These are phyloP conservation scores for Momotus momota DNA, from an alignment of 2,797 vertebrate species.

Conservation along the genomic window DNA sequence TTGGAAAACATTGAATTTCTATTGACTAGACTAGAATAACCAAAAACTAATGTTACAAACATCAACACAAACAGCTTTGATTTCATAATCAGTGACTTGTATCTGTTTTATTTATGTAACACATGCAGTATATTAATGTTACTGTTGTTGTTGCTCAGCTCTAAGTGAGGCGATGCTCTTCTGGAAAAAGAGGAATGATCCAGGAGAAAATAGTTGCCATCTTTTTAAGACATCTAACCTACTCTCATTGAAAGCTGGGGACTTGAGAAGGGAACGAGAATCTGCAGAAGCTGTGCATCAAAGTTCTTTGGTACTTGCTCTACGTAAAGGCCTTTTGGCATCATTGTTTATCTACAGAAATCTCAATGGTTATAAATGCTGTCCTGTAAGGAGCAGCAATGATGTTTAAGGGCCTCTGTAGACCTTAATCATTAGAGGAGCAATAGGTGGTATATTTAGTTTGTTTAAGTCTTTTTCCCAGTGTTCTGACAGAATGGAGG, in stretches of 20 bases:
- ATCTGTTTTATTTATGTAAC: not conserved
- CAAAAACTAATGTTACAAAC: not conserved
- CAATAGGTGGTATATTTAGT: not conserved
- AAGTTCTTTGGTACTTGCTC: not conserved
- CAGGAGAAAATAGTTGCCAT: not conserved
- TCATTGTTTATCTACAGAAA: not conserved
- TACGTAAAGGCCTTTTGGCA: not conserved
- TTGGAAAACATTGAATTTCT: conserved; percentile 28
- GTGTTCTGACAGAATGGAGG: not conserved
- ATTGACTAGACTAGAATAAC: not conserved
- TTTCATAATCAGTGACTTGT: not conserved
- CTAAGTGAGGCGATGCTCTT: not conserved
- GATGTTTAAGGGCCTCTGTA: not conserved
- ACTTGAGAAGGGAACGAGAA: not conserved
- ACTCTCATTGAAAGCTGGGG: not conserved
- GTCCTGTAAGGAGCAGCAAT: not conserved
- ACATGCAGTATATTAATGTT: not conserved
- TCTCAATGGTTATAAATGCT: not conserved
- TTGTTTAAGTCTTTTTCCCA: conserved; percentile 1
- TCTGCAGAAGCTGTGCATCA: not conserved
- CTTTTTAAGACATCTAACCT: not conserved
- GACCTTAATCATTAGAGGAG: not conserved
- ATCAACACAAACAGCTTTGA: not conserved
- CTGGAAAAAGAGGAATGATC: not conserved
- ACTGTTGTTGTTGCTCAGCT: not conserved